Evolutionary conservation across 37 sponge, comb jelly and placozoan species (phyloP), one percentile per base, ranked within the genome.

Genomic region (Spongia lamella): DNA sequence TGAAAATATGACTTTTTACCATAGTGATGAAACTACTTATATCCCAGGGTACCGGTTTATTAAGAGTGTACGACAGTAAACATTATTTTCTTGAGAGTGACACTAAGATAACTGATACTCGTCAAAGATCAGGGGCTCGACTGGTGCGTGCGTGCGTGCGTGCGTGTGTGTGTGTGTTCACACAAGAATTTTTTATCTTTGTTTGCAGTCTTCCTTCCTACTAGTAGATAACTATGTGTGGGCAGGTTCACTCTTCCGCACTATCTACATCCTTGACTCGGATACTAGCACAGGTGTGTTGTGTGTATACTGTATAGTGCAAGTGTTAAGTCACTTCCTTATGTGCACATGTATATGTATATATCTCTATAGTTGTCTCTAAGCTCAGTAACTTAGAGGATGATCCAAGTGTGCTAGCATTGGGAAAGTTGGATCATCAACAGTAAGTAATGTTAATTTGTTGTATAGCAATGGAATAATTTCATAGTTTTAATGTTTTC

Each of bases 11-110:
- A 22, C 0, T 53, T 14, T 15, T 21, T 29, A 3, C 32, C 49
- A 25, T 65, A 5, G 20, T 20, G 25, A 38, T 9, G 20, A n/a
- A 26, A 11, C 16, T n/a, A n/a, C n/a, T n/a, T 26, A 13, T 37
- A 35, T 27, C 16, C 7, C 39, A 89, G 89, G 91, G 91, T 2
- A 90, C 81, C 78, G 91, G 91, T 0, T 16, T 79, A 11, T 36
- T 90, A 47, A 84, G 82, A 55, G 91, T 90, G 27, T 90, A 90
- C 38, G 86, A 90, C 38, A 70, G 84, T 63, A 86, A 90, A 21
- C 64, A 63, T 30, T 85, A 43, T 38, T 84, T 75, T 56, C 76
- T 85, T 30, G 91, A 90, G 78, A 76, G 75, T 0, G 75, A 85
- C 58, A 81, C 85, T 79, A 90, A 90, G 38, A 85, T 90, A 43